These are phyloP conservation scores for Zaprionus inermis DNA, from an alignment of 1,140 invertebrate genomes.

Conservation along the genomic window DNA sequence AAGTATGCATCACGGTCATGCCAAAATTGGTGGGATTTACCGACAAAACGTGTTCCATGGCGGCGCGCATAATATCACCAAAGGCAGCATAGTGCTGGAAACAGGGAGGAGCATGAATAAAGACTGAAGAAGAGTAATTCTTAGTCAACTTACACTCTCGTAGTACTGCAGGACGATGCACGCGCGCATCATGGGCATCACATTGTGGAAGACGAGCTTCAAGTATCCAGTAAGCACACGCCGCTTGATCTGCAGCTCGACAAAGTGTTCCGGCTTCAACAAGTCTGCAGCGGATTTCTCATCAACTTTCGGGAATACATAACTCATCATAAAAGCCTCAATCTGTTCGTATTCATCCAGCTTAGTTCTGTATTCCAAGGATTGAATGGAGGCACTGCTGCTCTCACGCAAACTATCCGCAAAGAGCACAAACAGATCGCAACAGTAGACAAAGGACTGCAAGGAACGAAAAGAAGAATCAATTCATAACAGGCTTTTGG, in stretches of 20 bases:
- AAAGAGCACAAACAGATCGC: slow-evolving; percentile 54
- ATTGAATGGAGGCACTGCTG: neutral
- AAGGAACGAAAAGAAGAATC: neutral
- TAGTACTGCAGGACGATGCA: slow-evolving; percentile 43
- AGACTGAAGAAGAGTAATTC: neutral
- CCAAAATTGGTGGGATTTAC: slow-evolving; percentile 53
- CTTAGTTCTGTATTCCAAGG: slow-evolving; percentile 24
- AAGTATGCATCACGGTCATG: slow-evolving; percentile 64
- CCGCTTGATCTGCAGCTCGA: slow-evolving; percentile 26
- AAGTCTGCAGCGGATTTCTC: neutral
- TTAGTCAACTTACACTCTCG: slow-evolving; percentile 27
- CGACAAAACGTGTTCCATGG: slow-evolving; percentile 44
- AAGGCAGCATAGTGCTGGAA: slow-evolving; percentile 31
- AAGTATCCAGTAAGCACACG: slow-evolving; percentile 44
- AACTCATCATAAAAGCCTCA: slow-evolving; percentile 29
- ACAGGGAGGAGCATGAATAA: neutral
- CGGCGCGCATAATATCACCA: slow-evolving; percentile 50
- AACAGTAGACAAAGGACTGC: slow-evolving; percentile 39
- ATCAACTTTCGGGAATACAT: slow-evolving; percentile 8
- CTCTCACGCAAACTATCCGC: slow-evolving; percentile 9
- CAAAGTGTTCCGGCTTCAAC: neutral
- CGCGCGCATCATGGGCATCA: slow-evolving; percentile 57
- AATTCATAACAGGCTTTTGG: neutral
- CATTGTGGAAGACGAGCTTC: slow-evolving; percentile 51
- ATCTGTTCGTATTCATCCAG: slow-evolving; percentile 35